phyloP scores from a whole-genome alignment of 2,888 invertebrate genomes.

The Calameuta pallipes region DNA sequence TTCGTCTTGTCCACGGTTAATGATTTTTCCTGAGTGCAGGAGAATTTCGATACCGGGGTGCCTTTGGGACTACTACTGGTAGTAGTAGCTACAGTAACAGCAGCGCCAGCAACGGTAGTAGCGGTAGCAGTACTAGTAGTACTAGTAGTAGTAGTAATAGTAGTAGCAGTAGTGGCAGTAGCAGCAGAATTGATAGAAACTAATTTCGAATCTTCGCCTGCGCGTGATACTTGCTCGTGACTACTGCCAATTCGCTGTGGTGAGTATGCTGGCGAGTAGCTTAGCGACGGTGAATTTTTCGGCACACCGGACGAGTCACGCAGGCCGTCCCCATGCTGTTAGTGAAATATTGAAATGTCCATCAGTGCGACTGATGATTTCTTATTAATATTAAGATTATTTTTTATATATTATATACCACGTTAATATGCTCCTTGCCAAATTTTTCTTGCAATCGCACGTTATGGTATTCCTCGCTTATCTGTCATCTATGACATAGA shows the following conservation, averaged over 20 bases:
- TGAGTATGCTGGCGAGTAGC: conserved; percentile 48
- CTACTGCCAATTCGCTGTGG: conserved; percentile 45
- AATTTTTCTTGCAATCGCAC: conserved; percentile 36
- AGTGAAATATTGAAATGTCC: conserved; percentile 64
- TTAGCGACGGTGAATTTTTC: conserved; percentile 47
- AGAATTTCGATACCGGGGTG: conserved; percentile 14
- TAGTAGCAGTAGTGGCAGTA: background rate
- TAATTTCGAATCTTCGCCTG: conserved; percentile 47
- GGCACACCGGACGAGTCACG: conserved; percentile 48
- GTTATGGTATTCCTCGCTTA: conserved; percentile 31
- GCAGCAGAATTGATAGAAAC: conserved; percentile 1
- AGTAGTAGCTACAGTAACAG: background rate
- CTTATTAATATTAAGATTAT: background rate
- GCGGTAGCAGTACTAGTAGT: background rate
- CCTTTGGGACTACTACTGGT: conserved; percentile 36
- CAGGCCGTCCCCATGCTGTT: conserved; percentile 72
- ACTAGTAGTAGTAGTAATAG: background rate
- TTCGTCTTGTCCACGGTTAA: conserved; percentile 42
- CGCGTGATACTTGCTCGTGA: conserved; percentile 41
- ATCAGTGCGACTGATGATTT: conserved; percentile 15
- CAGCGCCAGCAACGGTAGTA: background rate
- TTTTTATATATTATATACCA: background rate
- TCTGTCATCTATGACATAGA: background rate
- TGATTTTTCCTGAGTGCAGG: conserved; percentile 43
- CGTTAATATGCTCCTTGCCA: background rate